Conservation (phyloP, 2,113 vertebrate genomes). For the Tringa solitaria region DNA sequence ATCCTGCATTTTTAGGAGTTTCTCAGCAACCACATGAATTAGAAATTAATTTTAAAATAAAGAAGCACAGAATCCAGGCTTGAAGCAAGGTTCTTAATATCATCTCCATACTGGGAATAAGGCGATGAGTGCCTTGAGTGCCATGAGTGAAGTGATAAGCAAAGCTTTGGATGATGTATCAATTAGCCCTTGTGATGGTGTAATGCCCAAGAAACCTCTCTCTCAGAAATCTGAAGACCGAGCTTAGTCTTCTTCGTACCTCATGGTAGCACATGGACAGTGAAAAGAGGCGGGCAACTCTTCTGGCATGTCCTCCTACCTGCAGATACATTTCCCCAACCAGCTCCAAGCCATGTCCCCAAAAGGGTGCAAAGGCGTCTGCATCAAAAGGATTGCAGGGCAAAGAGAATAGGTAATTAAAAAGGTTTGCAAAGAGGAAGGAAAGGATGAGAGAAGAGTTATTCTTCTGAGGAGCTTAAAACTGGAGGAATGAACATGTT, state of each 20-base stretch:
- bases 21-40: neutral
- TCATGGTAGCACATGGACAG: fast-evolving
- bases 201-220: neutral
- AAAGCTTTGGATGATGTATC: neutral
- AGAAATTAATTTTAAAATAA: neutral
- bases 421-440: neutral
- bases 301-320: neutral
- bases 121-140: too few species aligned
- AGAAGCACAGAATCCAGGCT: neutral
- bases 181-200: neutral
- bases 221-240: neutral
- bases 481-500: neutral
- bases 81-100: neutral
- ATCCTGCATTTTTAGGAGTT: neutral
- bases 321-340: fast-evolving
- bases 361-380: neutral
- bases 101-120: neutral
- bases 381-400: neutral
- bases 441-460: neutral
- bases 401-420: neutral
- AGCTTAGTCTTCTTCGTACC: neutral
- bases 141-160: neutral
- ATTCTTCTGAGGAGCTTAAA: neutral
- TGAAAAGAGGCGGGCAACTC: neutral
- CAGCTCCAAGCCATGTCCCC: neutral